Base-by-base conservation (phyloP, 2,888 invertebrate genomes). In the Drosophila meridiana region DNA sequence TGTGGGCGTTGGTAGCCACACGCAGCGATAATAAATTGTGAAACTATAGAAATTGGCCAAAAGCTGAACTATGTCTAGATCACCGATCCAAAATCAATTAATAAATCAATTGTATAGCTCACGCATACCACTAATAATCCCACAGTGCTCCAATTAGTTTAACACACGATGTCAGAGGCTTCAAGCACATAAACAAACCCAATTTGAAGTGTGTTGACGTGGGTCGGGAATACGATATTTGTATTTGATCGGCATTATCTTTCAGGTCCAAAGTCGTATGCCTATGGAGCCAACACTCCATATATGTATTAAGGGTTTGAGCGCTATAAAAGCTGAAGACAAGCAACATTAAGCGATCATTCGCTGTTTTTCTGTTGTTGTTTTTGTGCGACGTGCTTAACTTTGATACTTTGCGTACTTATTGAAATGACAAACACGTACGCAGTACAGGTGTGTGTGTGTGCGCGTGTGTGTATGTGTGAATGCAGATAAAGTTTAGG, bases 371-470 rank as follows among this genome's bases (percentile, higher is more conserved):
- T 52, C 45, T 65, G 0, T 56, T 74, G 69, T 58, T 78, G 43
- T 50, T 50, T 20, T 34, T 52, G 20, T 20, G 58, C 56, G 70
- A 87, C 87, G 84, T 89, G 84, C 32, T 40, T 43, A 65, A 63
- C 69, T 66, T 74, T 79, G 79, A 88, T 73, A 74, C 76, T 69
- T n/a, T 14, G 61, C 58, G 59, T 48, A 64, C 42, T 30, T 71
- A 83, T 86, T 84, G 38, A 70, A 72, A 87, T 69, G 55, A 45
- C 76, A 77, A 69, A 74, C 84, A 84, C 83, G 83, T 89, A 78
- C 69, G 56, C 50, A 32, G 47, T n/a, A 11, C 28, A 30, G 28
- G 62, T 11, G 52, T 14, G 52, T n/a, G 55, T 40, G 55, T 32
- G 65, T 32, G 60, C 40, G 34, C 28, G 52, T 43, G 50, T 34